Evolutionary conservation across 2,113 vertebrate genomes (phyloP), one percentile per base, ranked within the genome.

Genomic region (Dicentrarchus labrax): DNA sequence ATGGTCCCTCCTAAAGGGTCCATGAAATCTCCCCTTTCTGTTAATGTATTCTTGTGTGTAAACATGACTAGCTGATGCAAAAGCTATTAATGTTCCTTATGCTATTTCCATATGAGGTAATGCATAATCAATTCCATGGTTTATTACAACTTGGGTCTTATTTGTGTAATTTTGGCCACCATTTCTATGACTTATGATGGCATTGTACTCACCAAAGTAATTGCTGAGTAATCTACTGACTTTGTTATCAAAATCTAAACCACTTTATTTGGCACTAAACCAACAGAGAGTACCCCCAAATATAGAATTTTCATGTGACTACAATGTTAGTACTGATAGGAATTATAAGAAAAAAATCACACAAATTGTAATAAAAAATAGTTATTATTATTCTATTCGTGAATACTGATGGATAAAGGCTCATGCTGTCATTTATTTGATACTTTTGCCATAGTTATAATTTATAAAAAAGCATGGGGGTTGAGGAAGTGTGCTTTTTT

Each of bases 1-100:
- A 2, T 69, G 45, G 67, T 73, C 64, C 68, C 24, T 39, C 16
- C 71, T 65, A 2, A 69, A 75, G 57, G 70, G 65, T 78, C 81
- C 67, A 56, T 56, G 66, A 86, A 82, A 83, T 54, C 54, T 39
- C 47, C 48, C 11, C 24, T 65, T 68, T 56, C 36, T 15, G 4
- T 51, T 22, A 9, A 30, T 76, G 57, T 45, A 51, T 13, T 8
- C 5, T 22, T 62, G 51, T 45, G 30, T n/a, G 30, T 39, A 21
- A 61, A 53, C 39, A 41, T 2, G 15, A 45, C 50, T 24, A 2
- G 8, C 38, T 30, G 48, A 13, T 51, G 17, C 39, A 36, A 53
- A 50, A 61, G 17, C 21, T 19, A 4, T 77, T 45, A 17, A 30
- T 59, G 43, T 61, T 86, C 45, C 13, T 72, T n/a, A 7, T 68